These are phyloP conservation scores for Festucalex cinctus DNA, from an alignment of 2,113 vertebrate species.

Conservation along the genomic window DNA sequence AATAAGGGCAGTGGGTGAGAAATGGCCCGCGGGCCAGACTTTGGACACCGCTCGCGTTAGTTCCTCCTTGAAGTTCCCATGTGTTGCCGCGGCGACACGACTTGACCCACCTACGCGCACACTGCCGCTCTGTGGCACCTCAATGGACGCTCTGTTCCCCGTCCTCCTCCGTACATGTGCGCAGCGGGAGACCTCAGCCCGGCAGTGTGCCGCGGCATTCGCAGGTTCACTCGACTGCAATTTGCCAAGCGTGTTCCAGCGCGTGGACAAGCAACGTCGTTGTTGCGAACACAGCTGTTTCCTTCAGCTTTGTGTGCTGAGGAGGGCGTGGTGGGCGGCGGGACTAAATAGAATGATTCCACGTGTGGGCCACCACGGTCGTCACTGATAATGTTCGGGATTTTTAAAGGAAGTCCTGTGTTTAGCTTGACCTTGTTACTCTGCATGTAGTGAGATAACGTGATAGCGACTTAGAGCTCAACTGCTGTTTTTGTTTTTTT, in stretches of 20 bases:
- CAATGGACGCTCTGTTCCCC: slow-evolving; percentile 48
- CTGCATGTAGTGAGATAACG: background rate
- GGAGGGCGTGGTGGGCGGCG: slow-evolving; percentile 1
- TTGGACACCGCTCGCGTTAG: no score
- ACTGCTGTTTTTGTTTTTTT: background rate
- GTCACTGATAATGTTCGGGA: slow-evolving; percentile 40
- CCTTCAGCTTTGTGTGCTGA: slow-evolving; percentile 41
- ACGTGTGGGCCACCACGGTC: slow-evolving; percentile 9
- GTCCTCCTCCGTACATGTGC: background rate
- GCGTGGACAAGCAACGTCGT: slow-evolving; percentile 51
- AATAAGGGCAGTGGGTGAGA: no score
- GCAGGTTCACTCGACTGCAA: slow-evolving; percentile 52
- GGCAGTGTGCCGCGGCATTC: slow-evolving; percentile 32
- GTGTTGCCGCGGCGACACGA: background rate
- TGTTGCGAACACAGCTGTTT: slow-evolving; percentile 16
- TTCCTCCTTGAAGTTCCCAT: background rate
- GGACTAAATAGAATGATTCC: background rate
- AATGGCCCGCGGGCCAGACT: no score
- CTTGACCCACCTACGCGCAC: slow-evolving; percentile 19
- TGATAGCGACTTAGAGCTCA: background rate
- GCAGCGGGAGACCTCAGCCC: slow-evolving; percentile 32
- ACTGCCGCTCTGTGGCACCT: slow-evolving; percentile 44
- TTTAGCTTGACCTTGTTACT: background rate
- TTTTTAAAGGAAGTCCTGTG: background rate
- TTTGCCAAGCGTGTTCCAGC: slow-evolving; percentile 25